These are phyloP conservation scores for Lagopus muta DNA, from an alignment of 2,113 vertebrate species.

Conservation along the genomic window DNA sequence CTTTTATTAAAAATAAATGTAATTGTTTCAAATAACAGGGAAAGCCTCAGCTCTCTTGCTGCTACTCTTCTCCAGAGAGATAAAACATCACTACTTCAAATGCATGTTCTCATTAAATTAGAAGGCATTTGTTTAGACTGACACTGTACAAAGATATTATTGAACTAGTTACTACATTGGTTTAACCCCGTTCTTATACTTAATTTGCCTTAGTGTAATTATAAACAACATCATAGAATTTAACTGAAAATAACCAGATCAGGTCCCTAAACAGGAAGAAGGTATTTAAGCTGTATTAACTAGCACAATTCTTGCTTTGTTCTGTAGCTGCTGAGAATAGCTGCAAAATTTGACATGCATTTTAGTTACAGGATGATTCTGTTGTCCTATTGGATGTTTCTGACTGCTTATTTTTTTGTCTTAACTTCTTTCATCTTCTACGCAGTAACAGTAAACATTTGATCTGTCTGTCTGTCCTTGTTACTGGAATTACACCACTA, in stretches of 20 bases:
- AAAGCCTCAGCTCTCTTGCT: background rate
- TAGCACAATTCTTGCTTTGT: background rate
- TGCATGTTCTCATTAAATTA: background rate
- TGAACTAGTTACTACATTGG: background rate
- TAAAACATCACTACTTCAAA: background rate
- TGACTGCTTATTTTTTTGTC: background rate
- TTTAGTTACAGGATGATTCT: constrained; percentile 12
- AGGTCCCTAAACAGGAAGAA: background rate
- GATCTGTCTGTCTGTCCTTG: background rate
- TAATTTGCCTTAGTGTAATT: background rate
- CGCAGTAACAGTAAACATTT: background rate
- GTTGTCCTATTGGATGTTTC: background rate
- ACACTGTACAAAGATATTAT: background rate
- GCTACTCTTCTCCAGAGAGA: background rate
- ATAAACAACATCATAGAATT: background rate
- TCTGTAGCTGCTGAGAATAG: background rate
- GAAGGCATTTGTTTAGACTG: background rate
- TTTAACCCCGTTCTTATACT: background rate
- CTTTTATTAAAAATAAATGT: background rate
- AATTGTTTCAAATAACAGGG: background rate
- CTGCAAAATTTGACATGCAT: background rate
- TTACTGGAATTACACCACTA: background rate
- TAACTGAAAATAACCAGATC: background rate
- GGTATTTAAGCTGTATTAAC: background rate
- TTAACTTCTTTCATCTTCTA: background rate